These are phyloP conservation scores for Dipodomys ordii DNA, from an alignment of 2,113 vertebrate species.

Conservation along the genomic window DNA sequence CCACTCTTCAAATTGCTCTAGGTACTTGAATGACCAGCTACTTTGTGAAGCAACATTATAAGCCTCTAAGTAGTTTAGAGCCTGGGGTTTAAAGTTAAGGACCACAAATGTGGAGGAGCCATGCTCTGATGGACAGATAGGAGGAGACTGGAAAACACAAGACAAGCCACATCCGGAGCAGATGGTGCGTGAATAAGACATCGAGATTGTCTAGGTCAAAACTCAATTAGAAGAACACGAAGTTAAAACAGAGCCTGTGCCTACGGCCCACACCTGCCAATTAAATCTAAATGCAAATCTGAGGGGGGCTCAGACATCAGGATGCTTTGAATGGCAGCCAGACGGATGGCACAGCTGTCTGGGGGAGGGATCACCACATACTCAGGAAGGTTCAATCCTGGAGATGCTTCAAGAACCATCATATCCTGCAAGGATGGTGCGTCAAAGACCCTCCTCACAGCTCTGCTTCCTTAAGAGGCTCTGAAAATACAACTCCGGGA, in stretches of 20 bases:
- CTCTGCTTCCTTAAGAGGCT: not conserved
- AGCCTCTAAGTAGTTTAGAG: not conserved
- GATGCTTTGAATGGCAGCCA: not conserved
- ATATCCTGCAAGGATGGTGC: not conserved
- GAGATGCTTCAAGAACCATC: not conserved
- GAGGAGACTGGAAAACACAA: not conserved
- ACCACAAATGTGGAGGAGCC: not conserved
- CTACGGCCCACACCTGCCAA: not conserved
- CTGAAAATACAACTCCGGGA: not conserved
- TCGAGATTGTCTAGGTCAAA: not conserved
- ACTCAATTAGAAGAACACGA: not conserved
- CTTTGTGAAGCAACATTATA: not conserved
- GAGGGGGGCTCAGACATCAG: not conserved
- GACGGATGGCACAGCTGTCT: not conserved
- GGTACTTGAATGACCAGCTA: not conserved
- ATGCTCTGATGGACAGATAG: not conserved
- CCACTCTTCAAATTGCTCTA: not conserved
- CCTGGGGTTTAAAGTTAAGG: not conserved
- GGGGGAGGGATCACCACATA: not conserved
- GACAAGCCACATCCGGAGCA: not conserved
- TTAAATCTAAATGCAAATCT: not conserved
- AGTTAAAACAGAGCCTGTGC: not conserved
- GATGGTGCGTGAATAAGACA: not conserved
- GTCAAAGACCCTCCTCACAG: not conserved
- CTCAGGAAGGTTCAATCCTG: fast-evolving